Base-by-base conservation (phyloP, 2,888 invertebrate genomes). In the Ichneumon xanthorius region DNA sequence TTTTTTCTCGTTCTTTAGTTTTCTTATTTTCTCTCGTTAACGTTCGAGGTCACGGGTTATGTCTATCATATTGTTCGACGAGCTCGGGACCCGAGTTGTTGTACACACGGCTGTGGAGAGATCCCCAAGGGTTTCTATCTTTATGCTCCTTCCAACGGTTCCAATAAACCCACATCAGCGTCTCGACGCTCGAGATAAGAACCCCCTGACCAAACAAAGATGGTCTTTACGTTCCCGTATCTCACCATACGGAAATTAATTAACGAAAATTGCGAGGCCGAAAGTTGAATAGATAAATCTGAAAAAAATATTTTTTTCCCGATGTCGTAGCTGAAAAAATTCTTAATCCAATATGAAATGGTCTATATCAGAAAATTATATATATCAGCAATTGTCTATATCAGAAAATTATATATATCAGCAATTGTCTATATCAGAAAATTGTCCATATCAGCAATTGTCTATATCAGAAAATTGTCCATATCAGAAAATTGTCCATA, bases 21-120 rank as follows among this genome's bases (percentile, higher is more conserved):
- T 73, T 85, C 82, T 82, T 65, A 55, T 85, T 85, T 85, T 68
- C 88, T 90, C 92, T 91, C 89, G 92, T 91, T 92, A 92, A 89
- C 87, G 88, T 87, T 89, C 86, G 88, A 88, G 92, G 91, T 92
- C 90, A 91, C 86, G 86, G 90, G 91, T 92, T 90, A 90, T 89
- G 91, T 90, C 92, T 90, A 91, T 91, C 91, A 89, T 90, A 88
- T 90, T 90, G 90, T 91, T 90, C 84, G 87, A 85, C 85, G 87
- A 63, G 63, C 82, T 83, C 65, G 86, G 78, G 75, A 80, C 63
- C 30, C 77, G 81, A 75, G 81, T 53, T 80, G 82, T 85, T 80
- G 73, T 75, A 80, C 72, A 78, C 80, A 80, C 78, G 65, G 45
- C 53, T 53, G 37, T 63, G 61, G 55, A 61, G 82, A 75, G 50